These are phyloP conservation scores for Habropoda laboriosa DNA, from an alignment of 1,140 invertebrate species.

Conservation along the genomic window DNA sequence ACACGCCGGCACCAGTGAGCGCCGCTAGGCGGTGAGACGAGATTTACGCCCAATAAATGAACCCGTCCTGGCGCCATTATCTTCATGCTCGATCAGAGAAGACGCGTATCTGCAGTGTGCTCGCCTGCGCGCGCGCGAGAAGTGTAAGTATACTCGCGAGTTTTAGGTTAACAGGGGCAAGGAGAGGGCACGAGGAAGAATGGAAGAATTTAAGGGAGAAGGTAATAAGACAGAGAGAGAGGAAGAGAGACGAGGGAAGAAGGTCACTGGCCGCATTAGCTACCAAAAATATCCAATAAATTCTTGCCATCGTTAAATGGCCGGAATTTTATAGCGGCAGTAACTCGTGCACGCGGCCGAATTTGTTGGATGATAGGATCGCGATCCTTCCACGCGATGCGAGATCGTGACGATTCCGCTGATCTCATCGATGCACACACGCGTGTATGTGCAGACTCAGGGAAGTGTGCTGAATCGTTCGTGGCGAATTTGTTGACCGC, in stretches of 20 bases:
- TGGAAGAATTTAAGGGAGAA: not conserved
- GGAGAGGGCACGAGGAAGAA: not conserved
- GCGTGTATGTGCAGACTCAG: too few relatives aligned
- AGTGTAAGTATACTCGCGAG: too few relatives aligned
- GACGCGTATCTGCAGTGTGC: constrained; percentile 36
- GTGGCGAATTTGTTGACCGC: not conserved
- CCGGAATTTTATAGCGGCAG: constrained; percentile 67
- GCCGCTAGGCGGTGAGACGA: constrained; percentile 51
- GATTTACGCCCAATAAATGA: constrained; percentile 72
- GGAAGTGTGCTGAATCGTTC: too few relatives aligned
- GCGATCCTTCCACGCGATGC: constrained; percentile 38
- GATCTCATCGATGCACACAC: not conserved
- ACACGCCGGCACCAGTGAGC: constrained; percentile 41
- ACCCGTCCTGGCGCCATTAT: constrained; percentile 61
- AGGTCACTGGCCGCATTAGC: constrained; percentile 65
- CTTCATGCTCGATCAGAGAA: constrained; percentile 54
- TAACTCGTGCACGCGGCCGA: constrained; percentile 67
- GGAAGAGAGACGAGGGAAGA: not conserved
- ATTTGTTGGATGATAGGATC: constrained; percentile 67
- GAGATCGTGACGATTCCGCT: not conserved
- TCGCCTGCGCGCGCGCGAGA: not conserved
- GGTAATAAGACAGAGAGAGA: not conserved
- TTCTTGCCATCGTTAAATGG: constrained; percentile 72
- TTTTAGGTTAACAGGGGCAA: not conserved
- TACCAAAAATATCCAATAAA: constrained; percentile 72